Evolutionary conservation across 2,113 vertebrate species (phyloP).

Genomic region (Platysternon megacephalum): DNA sequence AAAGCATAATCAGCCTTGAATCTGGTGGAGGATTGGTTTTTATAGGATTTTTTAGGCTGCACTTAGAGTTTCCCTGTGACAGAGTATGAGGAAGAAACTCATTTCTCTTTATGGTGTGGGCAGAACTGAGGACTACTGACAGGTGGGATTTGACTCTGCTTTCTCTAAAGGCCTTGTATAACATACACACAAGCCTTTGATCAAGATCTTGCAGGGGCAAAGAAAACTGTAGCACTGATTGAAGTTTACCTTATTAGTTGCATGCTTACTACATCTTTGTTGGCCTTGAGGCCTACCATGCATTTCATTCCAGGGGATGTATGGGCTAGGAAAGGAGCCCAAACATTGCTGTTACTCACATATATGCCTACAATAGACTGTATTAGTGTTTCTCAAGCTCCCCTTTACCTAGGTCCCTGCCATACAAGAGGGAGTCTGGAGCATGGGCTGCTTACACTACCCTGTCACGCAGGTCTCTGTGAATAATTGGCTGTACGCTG

Average conservation of each 20-base stretch:
- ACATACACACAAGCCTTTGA: no score
- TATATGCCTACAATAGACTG: neutral
- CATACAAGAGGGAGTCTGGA: neutral
- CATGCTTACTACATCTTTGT: neutral
- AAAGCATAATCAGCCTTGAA: no score
- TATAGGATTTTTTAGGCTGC: no score
- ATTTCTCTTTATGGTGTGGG: no score
- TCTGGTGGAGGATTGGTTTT: no score
- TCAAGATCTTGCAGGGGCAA: no score
- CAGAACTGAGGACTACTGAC: no score
- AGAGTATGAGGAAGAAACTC: no score
- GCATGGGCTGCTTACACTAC: neutral
- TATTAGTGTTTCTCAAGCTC: neutral
- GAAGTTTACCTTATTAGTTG: neutral
- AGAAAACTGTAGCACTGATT: neutral
- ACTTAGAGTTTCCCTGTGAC: no score
- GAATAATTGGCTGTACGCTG: neutral
- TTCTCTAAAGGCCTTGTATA: no score
- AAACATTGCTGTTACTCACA: neutral
- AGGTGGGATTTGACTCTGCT: no score
- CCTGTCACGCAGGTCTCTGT: neutral
- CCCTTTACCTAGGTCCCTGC: rapidly evolving
- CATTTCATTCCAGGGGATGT: neutral
- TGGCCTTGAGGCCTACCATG: neutral
- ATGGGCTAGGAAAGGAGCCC: neutral